Evolutionary conservation across 92 coral and sea anemone genomes (phyloP).

Genomic region (Parazoanthus darwini): DNA sequence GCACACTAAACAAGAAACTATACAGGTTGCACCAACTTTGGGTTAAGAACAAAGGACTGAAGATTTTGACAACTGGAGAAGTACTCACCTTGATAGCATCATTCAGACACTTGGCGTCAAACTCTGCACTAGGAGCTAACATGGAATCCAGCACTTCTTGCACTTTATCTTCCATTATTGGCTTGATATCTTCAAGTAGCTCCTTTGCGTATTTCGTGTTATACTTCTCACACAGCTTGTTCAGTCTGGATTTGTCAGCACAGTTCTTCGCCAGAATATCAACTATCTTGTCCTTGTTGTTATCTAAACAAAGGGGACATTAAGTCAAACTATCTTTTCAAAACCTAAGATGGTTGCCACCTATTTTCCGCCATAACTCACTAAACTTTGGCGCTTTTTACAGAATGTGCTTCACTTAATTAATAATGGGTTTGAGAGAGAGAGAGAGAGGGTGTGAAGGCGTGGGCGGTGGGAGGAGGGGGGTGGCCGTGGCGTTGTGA

Average conservation of each 20-base stretch:
- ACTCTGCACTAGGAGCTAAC: conserved; percentile 55
- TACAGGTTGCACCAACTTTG: background rate
- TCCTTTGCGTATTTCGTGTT: conserved; percentile 72
- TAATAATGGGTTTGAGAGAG: too few species aligned
- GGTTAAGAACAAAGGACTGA: too few species aligned
- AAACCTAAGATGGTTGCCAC: too few species aligned
- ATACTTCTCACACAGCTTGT: conserved; percentile 68
- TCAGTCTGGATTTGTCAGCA: conserved; percentile 57
- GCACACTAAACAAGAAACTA: background rate
- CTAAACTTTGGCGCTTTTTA: too few species aligned
- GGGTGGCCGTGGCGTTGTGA: too few species aligned
- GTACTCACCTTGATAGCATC: conserved; percentile 71
- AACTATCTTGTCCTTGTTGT: conserved; percentile 66
- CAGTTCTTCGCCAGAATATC: conserved; percentile 77
- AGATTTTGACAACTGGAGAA: background rate
- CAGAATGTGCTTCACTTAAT: too few species aligned
- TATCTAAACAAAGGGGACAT: conserved; percentile 41
- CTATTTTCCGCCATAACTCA: too few species aligned
- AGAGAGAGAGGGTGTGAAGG: too few species aligned
- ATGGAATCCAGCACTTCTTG: conserved; percentile 77
- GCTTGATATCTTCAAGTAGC: conserved; percentile 65
- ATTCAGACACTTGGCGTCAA: conserved; percentile 81
- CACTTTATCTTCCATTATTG: conserved; percentile 69
- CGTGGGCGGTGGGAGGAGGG: too few species aligned
- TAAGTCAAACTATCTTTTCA: background rate